These are phyloP conservation scores for Takifugu bimaculatus DNA, from an alignment of 2,113 vertebrate species.

Conservation along the genomic window DNA sequence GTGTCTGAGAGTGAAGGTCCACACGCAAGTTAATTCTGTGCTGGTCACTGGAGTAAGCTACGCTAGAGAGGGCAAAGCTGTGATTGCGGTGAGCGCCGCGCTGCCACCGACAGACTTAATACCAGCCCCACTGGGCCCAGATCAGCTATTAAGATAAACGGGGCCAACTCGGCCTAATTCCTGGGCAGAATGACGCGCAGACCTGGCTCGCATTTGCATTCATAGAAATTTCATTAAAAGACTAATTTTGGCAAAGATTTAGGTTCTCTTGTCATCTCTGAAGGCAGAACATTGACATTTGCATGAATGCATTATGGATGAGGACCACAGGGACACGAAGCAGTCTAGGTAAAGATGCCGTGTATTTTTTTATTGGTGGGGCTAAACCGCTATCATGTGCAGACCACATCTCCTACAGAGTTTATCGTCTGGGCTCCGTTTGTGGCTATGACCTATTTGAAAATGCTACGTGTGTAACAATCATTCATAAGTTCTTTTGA, in stretches of 20 bases:
- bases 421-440: constrained; percentile 37
- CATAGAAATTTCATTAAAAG: constrained; percentile 77
- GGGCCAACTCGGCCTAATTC: constrained; percentile 75
- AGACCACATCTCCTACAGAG: constrained; percentile 39
- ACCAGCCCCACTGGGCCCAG: constrained; percentile 66
- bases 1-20: constrained; percentile 13
- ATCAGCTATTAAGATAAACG: constrained; percentile 81
- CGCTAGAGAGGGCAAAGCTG: constrained; percentile 75
- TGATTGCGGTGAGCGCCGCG: constrained; percentile 68
- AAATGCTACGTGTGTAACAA: constrained; percentile 36
- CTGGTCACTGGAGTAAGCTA: constrained; percentile 75
- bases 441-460: constrained; percentile 53
- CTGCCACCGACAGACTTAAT: constrained; percentile 70
- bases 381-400: constrained; percentile 44
- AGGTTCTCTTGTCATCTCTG: constrained; percentile 68
- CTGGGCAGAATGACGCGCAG: constrained; percentile 69
- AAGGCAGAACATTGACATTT: constrained; percentile 67
- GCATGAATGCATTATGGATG: constrained; percentile 73
- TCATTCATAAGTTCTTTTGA: constrained; percentile 56
- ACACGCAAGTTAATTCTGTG: constrained; percentile 67
- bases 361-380: constrained; percentile 24
- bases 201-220: constrained; percentile 73
- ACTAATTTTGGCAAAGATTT: constrained; percentile 75
- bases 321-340: constrained; percentile 57
- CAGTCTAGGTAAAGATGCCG: constrained; percentile 43